Evolutionary conservation across 2,113 vertebrate genomes (phyloP).

Genomic region (Prietella phreatophila): DNA sequence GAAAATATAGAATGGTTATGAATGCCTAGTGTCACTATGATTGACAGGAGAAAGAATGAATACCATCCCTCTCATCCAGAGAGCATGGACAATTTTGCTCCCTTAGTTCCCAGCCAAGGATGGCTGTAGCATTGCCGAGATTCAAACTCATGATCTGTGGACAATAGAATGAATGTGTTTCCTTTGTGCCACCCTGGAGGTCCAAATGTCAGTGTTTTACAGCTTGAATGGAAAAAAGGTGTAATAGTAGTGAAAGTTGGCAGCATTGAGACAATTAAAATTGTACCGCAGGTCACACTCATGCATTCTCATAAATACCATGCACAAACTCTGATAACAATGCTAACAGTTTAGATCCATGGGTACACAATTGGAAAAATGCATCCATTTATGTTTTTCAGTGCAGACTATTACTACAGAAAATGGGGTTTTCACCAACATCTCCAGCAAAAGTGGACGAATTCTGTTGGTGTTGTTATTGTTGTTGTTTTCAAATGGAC

Average conservation of each 20-base stretch:
- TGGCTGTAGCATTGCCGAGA: background rate
- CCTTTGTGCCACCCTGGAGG: background rate
- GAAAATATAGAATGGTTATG: background rate
- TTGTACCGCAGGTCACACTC: background rate
- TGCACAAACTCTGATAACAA: background rate
- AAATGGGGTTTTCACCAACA: background rate
- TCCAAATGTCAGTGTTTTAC: background rate
- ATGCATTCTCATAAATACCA: background rate
- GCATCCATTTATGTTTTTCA: background rate
- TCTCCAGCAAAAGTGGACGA: background rate
- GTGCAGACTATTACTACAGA: too few species aligned
- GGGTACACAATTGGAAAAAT: background rate
- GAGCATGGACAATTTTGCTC: background rate
- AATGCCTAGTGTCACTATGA: too few species aligned
- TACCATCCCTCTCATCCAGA: too few species aligned
- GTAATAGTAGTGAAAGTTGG: background rate
- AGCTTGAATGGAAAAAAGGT: background rate
- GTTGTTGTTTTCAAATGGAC: background rate
- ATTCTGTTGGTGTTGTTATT: background rate
- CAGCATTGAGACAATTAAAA: background rate
- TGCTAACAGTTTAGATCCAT: background rate
- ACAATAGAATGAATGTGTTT: background rate
- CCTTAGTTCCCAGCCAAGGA: background rate
- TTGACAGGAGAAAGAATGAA: too few species aligned
- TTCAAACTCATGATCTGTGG: background rate